phyloP scores from a whole-genome alignment of 2,797 vertebrate genomes.

The Spinus olivaceus region DNA sequence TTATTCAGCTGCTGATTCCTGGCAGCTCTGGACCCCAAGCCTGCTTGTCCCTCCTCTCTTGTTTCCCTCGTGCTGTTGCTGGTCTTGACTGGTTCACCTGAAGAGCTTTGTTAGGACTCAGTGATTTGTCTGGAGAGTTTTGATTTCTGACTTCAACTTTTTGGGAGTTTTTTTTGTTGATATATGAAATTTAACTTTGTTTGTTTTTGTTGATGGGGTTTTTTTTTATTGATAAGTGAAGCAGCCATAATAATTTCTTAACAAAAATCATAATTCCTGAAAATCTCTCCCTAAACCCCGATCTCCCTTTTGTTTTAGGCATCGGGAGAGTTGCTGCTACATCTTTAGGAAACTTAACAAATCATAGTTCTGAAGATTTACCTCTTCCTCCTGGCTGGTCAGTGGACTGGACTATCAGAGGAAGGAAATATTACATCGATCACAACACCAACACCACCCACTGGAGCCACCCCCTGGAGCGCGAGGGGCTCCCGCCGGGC shows the following conservation, averaged over 20 bases:
- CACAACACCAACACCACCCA: slow-evolving; percentile 99
- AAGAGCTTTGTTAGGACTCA: background rate
- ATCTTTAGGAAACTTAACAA: slow-evolving; percentile 94
- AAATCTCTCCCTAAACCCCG: fast-evolving
- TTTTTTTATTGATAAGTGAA: background rate
- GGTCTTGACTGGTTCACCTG: background rate
- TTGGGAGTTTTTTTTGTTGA: background rate
- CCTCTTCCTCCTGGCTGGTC: slow-evolving; percentile 95
- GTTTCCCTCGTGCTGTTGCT: background rate
- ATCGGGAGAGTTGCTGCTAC: slow-evolving; percentile 95
- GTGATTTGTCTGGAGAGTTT: background rate
- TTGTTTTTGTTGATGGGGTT: too few relatives aligned
- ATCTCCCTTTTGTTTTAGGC: slow-evolving; percentile 68
- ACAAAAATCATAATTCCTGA: fast-evolving
- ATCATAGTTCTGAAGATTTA: slow-evolving; percentile 86
- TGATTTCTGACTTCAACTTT: background rate
- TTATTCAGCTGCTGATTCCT: background rate
- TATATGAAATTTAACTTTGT: background rate
- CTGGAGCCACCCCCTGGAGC: slow-evolving; percentile 97
- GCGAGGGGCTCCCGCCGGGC: slow-evolving; percentile 94
- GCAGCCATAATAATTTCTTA: background rate
- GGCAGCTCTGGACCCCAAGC: background rate
- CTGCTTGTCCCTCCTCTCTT: background rate
- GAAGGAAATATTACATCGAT: slow-evolving; percentile 97
- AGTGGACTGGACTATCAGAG: slow-evolving; percentile 97